Evolutionary conservation across 2,797 vertebrate genomes (phyloP).

Genomic region (Crax fasciolata): DNA sequence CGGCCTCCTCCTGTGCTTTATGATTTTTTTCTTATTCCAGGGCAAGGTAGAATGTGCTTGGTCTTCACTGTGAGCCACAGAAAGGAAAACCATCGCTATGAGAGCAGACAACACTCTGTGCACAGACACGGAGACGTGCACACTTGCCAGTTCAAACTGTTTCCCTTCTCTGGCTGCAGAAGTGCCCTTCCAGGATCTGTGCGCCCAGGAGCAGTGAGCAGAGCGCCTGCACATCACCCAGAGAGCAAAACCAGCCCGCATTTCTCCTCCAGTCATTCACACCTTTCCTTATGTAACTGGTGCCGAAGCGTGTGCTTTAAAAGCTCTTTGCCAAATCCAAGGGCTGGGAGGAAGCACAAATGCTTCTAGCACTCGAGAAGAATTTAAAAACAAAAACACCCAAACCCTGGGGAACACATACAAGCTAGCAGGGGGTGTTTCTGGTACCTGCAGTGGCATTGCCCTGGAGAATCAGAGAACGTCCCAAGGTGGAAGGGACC

Average conservation of each 20-base stretch:
- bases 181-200: background rate
- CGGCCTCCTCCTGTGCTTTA: slow-evolving; percentile 48
- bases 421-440: background rate
- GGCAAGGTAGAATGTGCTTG: slow-evolving; percentile 24
- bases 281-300: slow-evolving; percentile 40
- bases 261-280: slow-evolving; percentile 46
- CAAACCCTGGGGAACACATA: background rate
- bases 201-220: background rate
- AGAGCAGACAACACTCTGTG: background rate
- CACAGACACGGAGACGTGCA: background rate
- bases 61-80: background rate
- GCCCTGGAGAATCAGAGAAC: background rate
- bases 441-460: background rate
- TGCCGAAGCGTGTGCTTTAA: background rate
- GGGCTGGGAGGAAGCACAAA: slow-evolving; percentile 33
- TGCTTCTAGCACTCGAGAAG: background rate
- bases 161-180: background rate
- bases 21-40: slow-evolving; percentile 7
- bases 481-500: background rate
- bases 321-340: slow-evolving; percentile 18
- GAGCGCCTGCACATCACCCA: slow-evolving; percentile 15
- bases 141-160: fast-evolving
- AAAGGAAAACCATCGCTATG: background rate
- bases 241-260: slow-evolving; percentile 20
- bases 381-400: background rate